Base-by-base conservation (phyloP, 2,113 vertebrate species). In the Galbula dea region DNA sequence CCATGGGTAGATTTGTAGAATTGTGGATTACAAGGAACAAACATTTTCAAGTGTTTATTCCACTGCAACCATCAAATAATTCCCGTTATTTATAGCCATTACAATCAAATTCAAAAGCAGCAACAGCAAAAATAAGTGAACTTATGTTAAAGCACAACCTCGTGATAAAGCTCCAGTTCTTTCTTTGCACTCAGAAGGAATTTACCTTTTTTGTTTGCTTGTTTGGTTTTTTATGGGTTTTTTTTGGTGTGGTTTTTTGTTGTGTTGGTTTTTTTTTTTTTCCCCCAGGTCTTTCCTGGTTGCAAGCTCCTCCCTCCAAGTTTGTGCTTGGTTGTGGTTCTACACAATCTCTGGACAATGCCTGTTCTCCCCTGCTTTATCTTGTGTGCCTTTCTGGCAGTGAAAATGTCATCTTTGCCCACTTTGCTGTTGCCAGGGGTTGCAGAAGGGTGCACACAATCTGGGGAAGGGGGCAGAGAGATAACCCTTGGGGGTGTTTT, bases 291-390 rank as follows among this genome's bases (percentile, higher is more conserved):
- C 18, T n/a, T 93, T 86, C 39, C 45, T 32, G 37, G n/a, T 30
- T 12, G 21, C 2, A 1, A 11, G 7, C 7, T 91, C 18, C 8
- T 81, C 17, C 41, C 52, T 74, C n/a, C 27, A 12, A 54, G 12
- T 32, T 69, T 68, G 29, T 48, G n/a, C 32, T 79, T 0, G 0
- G 3, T 17, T 0, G 0, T 63, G n/a, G n/a, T 72, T 65, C 48
- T 76, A 21, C 4, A 6, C 26, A 11, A 2, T 62, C 37, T 62
- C 59, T 5, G 6, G 29, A 34, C 0, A 0, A 19, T 65, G 62
- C 36, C 51, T n/a, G 3, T 49, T 88, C 24, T 62, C 41, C n/a
- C 54, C 49, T 48, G 3, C 24, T 30, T 67, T 16, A 32, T 24
- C 4, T 9, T 2, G 1, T 8, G 22, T 69, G 54, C 16, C 61